Conservation (phyloP, 2,797 vertebrate genomes). For the Valencia hispanica region DNA sequence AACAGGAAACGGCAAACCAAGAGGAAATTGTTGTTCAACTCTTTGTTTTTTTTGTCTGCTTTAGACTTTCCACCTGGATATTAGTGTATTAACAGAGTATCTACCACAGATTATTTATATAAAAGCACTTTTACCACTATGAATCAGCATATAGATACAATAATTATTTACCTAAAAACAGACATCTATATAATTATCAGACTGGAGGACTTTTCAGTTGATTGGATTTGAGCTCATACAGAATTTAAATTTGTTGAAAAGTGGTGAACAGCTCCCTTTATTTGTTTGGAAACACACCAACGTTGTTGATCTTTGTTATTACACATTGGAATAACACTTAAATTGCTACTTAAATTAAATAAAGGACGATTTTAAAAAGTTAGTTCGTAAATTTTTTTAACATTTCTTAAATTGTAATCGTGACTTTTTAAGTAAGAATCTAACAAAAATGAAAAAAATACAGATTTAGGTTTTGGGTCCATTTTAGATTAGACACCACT, state of each 20-base stretch:
- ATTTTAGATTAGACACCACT: not conserved
- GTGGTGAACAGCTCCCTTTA: no score
- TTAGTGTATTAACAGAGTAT: not conserved
- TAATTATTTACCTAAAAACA: not conserved
- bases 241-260: not conserved
- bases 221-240: not conserved
- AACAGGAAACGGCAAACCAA: constrained; percentile 40
- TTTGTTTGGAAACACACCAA: not conserved
- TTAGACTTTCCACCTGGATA: constrained; percentile 25
- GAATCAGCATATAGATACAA: not conserved
- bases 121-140: constrained; percentile 3
- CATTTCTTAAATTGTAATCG: not conserved
- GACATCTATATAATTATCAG: not conserved
- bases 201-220: not conserved
- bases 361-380: not conserved
- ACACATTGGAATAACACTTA: not conserved
- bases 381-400: not conserved
- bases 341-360: not conserved
- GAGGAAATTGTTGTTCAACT: constrained; percentile 48
- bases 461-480: not conserved
- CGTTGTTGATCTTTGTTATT: not conserved
- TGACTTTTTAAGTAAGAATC: not conserved
- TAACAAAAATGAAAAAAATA: not conserved
- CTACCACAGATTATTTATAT: constrained; percentile 25
- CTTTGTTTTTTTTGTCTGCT: constrained; percentile 5